phyloP scores from a whole-genome alignment of 2,113 vertebrate genomes.

The Oryzias celebensis region DNA sequence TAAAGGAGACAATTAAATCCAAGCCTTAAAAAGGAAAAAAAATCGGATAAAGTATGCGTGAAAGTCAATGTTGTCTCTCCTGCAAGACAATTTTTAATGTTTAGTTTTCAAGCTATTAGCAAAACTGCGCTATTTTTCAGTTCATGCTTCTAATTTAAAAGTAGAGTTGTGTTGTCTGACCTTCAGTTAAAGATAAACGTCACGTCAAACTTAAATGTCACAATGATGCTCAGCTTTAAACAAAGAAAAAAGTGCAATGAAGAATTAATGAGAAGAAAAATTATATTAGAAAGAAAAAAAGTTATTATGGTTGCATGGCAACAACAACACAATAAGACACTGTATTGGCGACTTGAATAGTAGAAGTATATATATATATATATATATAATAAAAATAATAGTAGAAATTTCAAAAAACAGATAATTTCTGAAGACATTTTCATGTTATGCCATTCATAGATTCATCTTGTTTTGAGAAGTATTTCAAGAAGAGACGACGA shows the following conservation, averaged over 20 bases:
- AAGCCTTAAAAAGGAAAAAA: too few species aligned
- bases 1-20: too few species aligned
- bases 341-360: background rate
- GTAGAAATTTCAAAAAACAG: background rate
- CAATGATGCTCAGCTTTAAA: too few species aligned
- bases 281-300: background rate
- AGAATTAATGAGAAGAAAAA: background rate
- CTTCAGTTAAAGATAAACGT: background rate
- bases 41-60: background rate
- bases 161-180: too few species aligned
- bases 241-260: background rate
- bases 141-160: too few species aligned
- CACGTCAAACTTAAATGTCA: background rate
- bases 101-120: too few species aligned
- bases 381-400: background rate
- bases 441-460: too few species aligned
- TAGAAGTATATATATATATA: background rate
- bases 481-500: too few species aligned
- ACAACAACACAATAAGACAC: background rate
- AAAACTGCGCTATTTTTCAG: too few species aligned
- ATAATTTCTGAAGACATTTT: background rate
- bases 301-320: background rate
- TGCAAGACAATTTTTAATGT: too few species aligned
- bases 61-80: background rate
- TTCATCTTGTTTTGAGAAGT: too few species aligned